Evolutionary conservation across 1,140 invertebrate genomes (phyloP).

Genomic region (Pentalonia nigronervosa): DNA sequence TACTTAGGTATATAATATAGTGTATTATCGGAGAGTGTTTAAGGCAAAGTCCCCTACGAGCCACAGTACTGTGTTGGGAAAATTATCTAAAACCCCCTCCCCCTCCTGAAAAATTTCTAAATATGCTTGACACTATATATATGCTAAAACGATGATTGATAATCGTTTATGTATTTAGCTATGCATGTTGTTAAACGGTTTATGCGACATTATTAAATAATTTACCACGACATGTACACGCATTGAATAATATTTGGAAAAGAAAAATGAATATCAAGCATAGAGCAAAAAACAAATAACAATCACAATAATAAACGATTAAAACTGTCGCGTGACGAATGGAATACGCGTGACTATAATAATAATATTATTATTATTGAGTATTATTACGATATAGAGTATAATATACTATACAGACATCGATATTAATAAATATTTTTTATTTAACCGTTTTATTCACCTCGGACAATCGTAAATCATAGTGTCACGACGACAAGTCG

Average conservation of each 20-base stretch:
- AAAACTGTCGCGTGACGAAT: neutral
- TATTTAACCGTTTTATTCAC: constrained; percentile 9
- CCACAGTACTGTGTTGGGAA: neutral
- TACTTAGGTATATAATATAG: no score
- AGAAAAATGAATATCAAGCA: neutral
- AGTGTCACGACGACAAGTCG: neutral
- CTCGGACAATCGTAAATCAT: neutral
- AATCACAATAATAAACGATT: neutral
- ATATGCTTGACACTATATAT: neutral
- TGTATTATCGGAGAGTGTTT: neutral
- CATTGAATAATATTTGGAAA: neutral
- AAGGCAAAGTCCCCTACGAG: no score
- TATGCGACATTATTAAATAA: neutral
- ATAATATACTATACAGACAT: neutral
- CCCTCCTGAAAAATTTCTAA: neutral
- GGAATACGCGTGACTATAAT: neutral
- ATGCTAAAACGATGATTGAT: neutral
- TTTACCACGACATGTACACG: neutral
- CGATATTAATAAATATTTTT: neutral
- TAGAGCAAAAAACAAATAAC: neutral
- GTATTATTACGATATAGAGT: neutral
- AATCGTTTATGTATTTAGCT: neutral
- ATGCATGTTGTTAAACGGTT: neutral
- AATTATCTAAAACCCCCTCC: neutral
- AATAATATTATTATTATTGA: neutral